These are phyloP conservation scores for Rhinoderma darwinii DNA, from an alignment of 2,113 vertebrate species.

Conservation along the genomic window DNA sequence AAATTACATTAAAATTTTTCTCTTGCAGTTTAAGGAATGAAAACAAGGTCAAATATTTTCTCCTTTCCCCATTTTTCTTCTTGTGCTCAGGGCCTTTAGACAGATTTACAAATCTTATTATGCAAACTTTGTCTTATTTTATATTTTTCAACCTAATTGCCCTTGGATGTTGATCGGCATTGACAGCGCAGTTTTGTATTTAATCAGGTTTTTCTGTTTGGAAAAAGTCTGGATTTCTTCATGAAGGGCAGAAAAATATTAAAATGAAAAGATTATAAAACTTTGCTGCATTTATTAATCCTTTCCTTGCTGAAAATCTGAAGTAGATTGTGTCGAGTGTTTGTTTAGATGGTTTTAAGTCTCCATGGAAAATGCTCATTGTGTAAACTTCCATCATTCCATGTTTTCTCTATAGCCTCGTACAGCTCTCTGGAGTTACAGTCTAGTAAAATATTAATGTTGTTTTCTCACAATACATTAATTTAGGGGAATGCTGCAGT, in stretches of 20 bases:
- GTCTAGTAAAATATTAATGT: not conserved
- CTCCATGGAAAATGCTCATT: not conserved
- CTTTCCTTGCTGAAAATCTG: not conserved
- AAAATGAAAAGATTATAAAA: not conserved
- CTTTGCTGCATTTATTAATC: conserved; percentile 26
- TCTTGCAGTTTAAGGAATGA: not conserved
- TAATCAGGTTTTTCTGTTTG: conserved; percentile 36
- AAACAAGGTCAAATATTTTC: conserved; percentile 42
- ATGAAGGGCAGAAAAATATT: conserved; percentile 15
- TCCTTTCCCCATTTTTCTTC: not conserved
- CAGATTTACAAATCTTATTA: conserved; percentile 55
- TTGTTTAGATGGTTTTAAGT: not conserved
- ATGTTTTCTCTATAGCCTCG: not conserved
- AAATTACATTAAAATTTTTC: not conserved
- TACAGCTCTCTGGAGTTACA: not conserved
- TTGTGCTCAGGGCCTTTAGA: not conserved
- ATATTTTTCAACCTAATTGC: conserved; percentile 46
- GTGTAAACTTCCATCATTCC: not conserved
- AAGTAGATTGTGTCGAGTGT: not conserved
- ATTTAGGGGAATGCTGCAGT: not conserved
- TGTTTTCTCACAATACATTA: not conserved
- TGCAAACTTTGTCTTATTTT: conserved; percentile 36
- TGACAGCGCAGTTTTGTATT: conserved; percentile 41
- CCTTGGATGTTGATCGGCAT: conserved; percentile 11
- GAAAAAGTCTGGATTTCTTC: conserved; percentile 11